These are phyloP conservation scores for Amphiprion percula DNA, from an alignment of 2,113 vertebrate species.

Conservation along the genomic window DNA sequence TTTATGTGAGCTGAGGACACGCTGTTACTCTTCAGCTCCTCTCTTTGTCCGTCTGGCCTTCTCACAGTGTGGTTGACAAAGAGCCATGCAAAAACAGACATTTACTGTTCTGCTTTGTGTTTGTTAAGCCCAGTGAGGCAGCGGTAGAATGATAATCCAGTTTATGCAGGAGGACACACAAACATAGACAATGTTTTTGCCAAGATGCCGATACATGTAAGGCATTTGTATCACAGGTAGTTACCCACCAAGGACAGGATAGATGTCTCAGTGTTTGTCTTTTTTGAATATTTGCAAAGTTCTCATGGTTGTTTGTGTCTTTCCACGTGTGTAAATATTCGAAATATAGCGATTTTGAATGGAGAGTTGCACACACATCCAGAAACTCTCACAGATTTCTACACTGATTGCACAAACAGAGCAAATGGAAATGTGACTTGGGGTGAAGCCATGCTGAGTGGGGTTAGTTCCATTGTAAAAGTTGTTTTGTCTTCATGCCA, in stretches of 20 bases:
- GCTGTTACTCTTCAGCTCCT: conserved; percentile 11
- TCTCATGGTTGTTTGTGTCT: neutral
- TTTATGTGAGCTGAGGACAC: conserved; percentile 33
- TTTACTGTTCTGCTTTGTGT: conserved; percentile 68
- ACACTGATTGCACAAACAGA: conserved; percentile 51
- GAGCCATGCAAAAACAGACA: conserved; percentile 68
- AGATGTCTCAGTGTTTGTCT: neutral
- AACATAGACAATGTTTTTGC: conserved; percentile 32
- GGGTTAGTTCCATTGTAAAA: conserved; percentile 64
- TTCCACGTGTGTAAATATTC: neutral
- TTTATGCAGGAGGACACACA: conserved; percentile 35
- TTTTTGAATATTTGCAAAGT: conserved; percentile 2
- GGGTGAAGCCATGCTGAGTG: conserved; percentile 51
- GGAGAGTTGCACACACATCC: neutral
- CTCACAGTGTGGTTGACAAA: conserved; percentile 44
- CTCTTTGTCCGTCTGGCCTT: conserved; percentile 38
- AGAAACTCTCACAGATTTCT: neutral
- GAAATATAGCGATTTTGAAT: neutral
- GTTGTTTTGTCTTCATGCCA: conserved; percentile 70
- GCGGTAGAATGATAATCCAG: conserved; percentile 22
- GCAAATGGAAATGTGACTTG: conserved; percentile 59
- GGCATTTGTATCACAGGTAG: neutral
- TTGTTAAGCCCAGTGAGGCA: conserved; percentile 47
- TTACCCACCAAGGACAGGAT: neutral
- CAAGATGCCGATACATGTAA: conserved; percentile 19